Evolutionary conservation across 1,140 invertebrate genomes (phyloP).

Genomic region (Piezodorus guildinii): DNA sequence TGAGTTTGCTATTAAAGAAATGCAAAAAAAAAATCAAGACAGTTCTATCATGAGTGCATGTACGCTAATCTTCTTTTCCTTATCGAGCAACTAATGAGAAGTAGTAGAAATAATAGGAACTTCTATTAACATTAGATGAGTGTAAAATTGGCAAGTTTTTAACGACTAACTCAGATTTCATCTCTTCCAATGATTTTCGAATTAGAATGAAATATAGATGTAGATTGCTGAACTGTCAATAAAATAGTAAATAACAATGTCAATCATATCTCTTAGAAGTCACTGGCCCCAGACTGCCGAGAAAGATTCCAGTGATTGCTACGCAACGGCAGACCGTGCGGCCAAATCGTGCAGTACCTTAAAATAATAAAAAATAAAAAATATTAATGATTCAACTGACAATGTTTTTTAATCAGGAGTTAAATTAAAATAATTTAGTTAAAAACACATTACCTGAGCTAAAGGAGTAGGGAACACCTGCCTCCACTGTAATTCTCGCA

Average conservation of each 20-base stretch:
- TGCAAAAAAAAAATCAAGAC: too few species aligned
- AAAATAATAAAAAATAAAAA: background rate
- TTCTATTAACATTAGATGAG: background rate
- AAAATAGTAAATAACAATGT: background rate
- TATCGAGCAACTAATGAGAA: background rate
- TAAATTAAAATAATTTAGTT: too few species aligned
- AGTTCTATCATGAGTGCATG: too few species aligned
- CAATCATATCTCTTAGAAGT: background rate
- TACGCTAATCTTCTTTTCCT: too few species aligned
- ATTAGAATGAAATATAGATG: background rate
- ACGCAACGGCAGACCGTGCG: constrained; percentile 2
- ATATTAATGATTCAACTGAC: too few species aligned
- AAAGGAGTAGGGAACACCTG: constrained; percentile 29
- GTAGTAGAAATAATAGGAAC: background rate
- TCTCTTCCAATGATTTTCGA: background rate
- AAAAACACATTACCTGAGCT: constrained; percentile 24
- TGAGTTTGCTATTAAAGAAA: too few species aligned
- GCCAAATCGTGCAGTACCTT: constrained; percentile 9
- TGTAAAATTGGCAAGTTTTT: background rate
- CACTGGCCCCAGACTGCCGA: constrained; percentile 8
- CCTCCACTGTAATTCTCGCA: constrained; percentile 31
- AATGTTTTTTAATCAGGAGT: too few species aligned
- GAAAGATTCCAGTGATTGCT: constrained; percentile 13
- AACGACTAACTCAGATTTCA: too few species aligned
- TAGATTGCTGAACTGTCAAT: background rate